Evolutionary conservation across 2,113 vertebrate genomes (phyloP), one percentile per base, ranked within the genome.

Genomic region (Ammospiza nelsoni): DNA sequence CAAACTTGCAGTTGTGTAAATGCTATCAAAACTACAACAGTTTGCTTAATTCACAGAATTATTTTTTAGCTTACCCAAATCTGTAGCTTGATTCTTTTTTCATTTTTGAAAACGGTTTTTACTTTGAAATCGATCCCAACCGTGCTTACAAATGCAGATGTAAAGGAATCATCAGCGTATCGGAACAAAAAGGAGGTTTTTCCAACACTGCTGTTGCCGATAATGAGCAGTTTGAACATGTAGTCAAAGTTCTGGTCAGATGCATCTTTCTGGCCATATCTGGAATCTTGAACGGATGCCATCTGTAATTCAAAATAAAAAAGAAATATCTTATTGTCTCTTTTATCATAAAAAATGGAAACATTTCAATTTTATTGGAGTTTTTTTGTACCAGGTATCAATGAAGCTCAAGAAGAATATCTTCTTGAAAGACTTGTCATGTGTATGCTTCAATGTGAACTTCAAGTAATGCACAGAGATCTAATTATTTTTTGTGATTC

Each of bases 81-180:
- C 97, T 99, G 99, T 81, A 99, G 98, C 95, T 99, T 99, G 98
- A 99, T 99, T 97, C 99, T 98, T 97, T 99, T 99, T 97, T 99
- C 99, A 61, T 99, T 99, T 98, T 98, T 99, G 97, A 99, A 99
- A 87, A 99, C 99, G 0, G 99, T 99, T 98, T 99, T 99, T 57
- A 99, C 99, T 98, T 99, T 99, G 97, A 99, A 99, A 98, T 99
- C 99, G 5, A 99, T 99, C 83, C 99, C 99, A 41, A 99, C 99
- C 0, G 99, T 99, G 98, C 99, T 99, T 97, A 99, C 99, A 25
- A 99, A 99, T 52, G 99, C 99, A 37, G 99, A 99, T 1, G 99
- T 99, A 95, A 99, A 99, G 92, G 99, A 99, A 89, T 99, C 99
- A 29, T 99, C 99, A 6, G 99, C 99, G 5, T 99, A 99, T 92